Conservation (phyloP, 2,797 vertebrate genomes). For the Sorex maritimensis region DNA sequence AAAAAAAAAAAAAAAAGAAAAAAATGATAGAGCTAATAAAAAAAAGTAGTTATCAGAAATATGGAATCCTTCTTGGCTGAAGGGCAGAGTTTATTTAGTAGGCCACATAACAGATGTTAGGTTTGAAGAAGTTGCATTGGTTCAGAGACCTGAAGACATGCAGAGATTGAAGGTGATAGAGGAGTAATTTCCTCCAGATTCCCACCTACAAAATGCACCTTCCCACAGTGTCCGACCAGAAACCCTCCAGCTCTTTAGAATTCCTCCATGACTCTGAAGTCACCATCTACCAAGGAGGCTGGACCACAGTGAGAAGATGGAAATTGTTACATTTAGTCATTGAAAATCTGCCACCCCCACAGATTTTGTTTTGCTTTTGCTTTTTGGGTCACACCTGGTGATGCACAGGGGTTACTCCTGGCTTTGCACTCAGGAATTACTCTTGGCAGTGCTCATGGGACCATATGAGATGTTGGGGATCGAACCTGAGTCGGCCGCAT, state of each 20-base stretch:
- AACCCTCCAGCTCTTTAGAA: slow-evolving; percentile 36
- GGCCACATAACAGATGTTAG: not conserved
- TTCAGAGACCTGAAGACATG: not conserved
- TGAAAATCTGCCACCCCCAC: not conserved
- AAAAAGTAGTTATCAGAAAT: not conserved
- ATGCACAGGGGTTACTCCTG: too few species aligned
- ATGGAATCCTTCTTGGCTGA: not conserved
- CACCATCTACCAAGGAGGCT: slow-evolving; percentile 1
- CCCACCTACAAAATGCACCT: not conserved
- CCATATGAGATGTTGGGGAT: too few species aligned
- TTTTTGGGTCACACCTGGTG: too few species aligned
- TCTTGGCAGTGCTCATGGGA: too few species aligned
- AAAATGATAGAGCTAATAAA: too few species aligned
- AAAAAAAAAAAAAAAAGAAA: too few species aligned
- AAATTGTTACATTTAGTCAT: not conserved
- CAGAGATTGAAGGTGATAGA: slow-evolving; percentile 23
- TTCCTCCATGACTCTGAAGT: slow-evolving; percentile 44
- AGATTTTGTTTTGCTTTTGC: too few species aligned
- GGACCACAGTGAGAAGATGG: not conserved
- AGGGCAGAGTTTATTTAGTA: not conserved
- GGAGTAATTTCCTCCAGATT: not conserved
- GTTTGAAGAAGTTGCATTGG: not conserved
- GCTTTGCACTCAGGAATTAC: too few species aligned
- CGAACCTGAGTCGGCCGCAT: too few species aligned
- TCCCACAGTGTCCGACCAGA: not conserved